Evolutionary conservation across 1,140 invertebrate species (phyloP), one percentile per base, ranked within the genome.

Genomic region (Piezodorus guildinii): DNA sequence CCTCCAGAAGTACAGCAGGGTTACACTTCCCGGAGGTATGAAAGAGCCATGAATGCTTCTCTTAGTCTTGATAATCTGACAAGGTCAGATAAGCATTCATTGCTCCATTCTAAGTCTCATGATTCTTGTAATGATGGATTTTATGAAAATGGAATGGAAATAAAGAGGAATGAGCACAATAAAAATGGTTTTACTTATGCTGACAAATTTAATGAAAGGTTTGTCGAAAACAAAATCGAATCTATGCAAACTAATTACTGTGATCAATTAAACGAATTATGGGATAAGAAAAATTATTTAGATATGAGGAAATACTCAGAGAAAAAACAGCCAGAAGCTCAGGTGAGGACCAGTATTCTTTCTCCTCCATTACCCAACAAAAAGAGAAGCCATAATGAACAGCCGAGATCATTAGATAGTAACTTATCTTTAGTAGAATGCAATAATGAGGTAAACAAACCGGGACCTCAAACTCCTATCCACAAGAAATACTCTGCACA

Each of bases 1-100:
- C 86, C 85, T 21, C 79, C 81, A 8, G 59, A 39, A 30, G 19
- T 34, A 2, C 21, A 16, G 16, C 44, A 39, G n/a, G 14, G n/a
- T 23, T 30, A 25, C 12, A 46, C 60, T 62, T 25, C 49, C 4
- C 12, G 30, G 16, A 64, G 51, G 45, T 61, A 60, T 56, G 64
- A 65, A 16, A 19, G 64, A 43, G 59, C 64, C 21, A 65, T 65
- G 23, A 65, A 65, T 44, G 64, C 64, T 19, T 65, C 64, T 4
- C 49, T 65, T 30, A 65, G 64, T 45, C 60, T 65, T 15, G 64
- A 65, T 49, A 65, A 65, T 21, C 60, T 65, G 3, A 65, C 64
- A 2, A 46, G 60, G 23, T 56, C 60, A 30, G 21, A 27, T 14
- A 60, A 62, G 34, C 64, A 52, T 16, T 17, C n/a, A 14, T 19